Conservation (phyloP, 1,140 invertebrate genomes). For the Coelopa frigida region DNA sequence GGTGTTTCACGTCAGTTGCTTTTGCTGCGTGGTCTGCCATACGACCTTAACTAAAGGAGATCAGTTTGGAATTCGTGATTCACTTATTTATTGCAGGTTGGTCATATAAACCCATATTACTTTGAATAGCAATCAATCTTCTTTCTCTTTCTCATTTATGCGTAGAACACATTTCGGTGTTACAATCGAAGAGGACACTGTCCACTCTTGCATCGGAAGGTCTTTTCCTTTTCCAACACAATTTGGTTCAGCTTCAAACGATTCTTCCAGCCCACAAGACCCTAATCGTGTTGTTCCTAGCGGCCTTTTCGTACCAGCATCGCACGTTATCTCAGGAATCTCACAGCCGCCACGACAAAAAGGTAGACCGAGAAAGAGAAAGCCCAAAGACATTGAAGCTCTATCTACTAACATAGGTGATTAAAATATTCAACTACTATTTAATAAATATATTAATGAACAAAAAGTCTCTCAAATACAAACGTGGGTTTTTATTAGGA, state of each 20-base stretch:
- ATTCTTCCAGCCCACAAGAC: constrained; percentile 43
- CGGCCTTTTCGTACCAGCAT: constrained; percentile 39
- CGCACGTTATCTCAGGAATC: constrained; percentile 44
- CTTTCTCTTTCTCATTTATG: not conserved
- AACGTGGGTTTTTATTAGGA: not conserved
- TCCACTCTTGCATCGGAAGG: constrained; percentile 56
- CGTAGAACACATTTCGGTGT: constrained; percentile 2
- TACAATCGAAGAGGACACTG: constrained; percentile 54
- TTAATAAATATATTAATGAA: not conserved
- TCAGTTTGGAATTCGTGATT: constrained; percentile 85
- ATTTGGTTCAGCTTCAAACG: constrained; percentile 42
- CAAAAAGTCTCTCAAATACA: not conserved
- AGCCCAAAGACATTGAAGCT: constrained; percentile 77
- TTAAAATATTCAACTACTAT: constrained; percentile 26
- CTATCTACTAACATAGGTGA: constrained; percentile 78
- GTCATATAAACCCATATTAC: not conserved
- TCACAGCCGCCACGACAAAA: constrained; percentile 71
- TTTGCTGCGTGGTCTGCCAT: constrained; percentile 88
- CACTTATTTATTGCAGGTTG: constrained; percentile 68
- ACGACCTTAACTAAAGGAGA: constrained; percentile 79
- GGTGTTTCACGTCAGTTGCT: constrained; percentile 93
- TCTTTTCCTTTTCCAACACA: constrained; percentile 50
- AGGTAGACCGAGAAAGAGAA: constrained; percentile 84
- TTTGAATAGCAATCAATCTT: not conserved
- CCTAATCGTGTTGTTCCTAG: constrained; percentile 43